Conservation (phyloP, 2,797 vertebrate species). For the Hipposideros larvatus region DNA sequence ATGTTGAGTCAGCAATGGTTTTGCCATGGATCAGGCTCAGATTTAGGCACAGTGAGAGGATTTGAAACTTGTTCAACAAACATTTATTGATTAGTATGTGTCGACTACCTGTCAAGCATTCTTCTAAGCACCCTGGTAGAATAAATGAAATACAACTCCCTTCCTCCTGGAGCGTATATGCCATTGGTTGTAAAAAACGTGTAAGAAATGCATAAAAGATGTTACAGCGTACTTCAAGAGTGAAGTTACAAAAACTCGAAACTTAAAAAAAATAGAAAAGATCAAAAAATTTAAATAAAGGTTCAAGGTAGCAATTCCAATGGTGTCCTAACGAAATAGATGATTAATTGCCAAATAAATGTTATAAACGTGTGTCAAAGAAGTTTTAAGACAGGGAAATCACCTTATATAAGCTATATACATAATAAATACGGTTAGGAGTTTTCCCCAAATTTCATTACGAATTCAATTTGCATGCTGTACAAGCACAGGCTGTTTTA, state of each 20-base stretch:
- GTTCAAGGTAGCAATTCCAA: not conserved
- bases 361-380: not conserved
- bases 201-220: not conserved
- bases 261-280: not conserved
- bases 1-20: not conserved
- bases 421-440: not conserved
- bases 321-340: not conserved
- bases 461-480: not conserved
- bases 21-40: not conserved
- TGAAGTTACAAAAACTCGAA: not conserved
- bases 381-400: not conserved
- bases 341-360: conserved; percentile 6
- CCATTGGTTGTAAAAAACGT: not conserved
- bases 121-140: not conserved
- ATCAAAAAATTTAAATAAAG: conserved; percentile 8
- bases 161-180: not conserved
- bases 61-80: not conserved
- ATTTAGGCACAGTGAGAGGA: not conserved
- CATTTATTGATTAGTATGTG: not conserved
- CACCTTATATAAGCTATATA: not conserved
- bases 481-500: not conserved
- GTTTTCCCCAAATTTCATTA: not conserved
- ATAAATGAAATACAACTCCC: not conserved
- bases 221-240: not conserved
- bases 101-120: not conserved